phyloP scores from a whole-genome alignment of 2,113 vertebrate species.

The Thunnus thynnus region DNA sequence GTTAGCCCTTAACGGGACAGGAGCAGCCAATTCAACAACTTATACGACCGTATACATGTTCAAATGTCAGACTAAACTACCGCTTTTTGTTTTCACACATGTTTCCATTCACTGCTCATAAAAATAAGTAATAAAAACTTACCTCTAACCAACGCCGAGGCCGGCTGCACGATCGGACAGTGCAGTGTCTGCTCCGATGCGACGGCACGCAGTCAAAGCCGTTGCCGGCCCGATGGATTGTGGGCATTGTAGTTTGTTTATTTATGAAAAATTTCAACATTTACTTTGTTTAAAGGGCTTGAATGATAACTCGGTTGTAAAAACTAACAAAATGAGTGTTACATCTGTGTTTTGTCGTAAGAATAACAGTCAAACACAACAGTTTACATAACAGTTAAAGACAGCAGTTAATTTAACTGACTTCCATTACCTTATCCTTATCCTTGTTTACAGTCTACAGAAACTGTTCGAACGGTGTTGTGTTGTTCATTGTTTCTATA shows the following conservation, averaged over 20 bases:
- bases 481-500: no score
- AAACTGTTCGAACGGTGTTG: no score
- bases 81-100: constrained; percentile 16
- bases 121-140: constrained; percentile 69
- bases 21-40: constrained; percentile 29
- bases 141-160: constrained; percentile 81
- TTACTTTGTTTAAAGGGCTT: background rate
- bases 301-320: no score
- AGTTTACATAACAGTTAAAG: no score
- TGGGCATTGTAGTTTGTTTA: constrained; percentile 70
- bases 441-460: no score
- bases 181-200: constrained; percentile 68
- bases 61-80: background rate
- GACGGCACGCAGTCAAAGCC: constrained; percentile 67
- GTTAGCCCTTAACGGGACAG: constrained; percentile 37
- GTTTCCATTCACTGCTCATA: constrained; percentile 60
- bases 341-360: no score
- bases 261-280: background rate
- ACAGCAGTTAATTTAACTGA: no score
- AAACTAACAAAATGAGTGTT: no score
- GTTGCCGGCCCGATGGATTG: constrained; percentile 18
- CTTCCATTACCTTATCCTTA: no score
- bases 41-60: background rate
- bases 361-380: no score
- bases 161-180: constrained; percentile 77